Conservation (phyloP, 2,797 vertebrate genomes). For the Thamnophis elegans region DNA sequence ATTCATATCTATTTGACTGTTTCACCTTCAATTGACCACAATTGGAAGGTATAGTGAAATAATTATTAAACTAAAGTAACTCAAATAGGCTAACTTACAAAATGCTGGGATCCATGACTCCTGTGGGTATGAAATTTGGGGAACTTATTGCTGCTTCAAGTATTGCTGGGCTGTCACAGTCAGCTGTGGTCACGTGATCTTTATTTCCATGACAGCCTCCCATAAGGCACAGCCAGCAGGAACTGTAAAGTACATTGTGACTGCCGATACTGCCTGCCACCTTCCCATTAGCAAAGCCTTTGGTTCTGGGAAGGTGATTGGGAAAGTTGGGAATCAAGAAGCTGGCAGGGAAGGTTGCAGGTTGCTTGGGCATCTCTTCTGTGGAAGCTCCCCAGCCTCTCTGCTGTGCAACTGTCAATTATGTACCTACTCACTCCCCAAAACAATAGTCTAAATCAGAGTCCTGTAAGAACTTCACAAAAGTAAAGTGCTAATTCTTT, state of each 20-base stretch:
- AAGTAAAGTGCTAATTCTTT: not conserved
- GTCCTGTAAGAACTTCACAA: not conserved
- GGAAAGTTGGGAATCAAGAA: not conserved
- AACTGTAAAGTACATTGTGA: not conserved
- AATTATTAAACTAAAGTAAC: not conserved
- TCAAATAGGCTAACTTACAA: not conserved
- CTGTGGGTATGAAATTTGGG: not conserved
- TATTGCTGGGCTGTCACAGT: not conserved
- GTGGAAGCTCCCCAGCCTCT: not conserved
- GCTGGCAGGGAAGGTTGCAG: not conserved
- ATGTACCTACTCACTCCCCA: not conserved
- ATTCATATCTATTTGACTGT: not conserved
- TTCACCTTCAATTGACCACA: not conserved
- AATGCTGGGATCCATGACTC: not conserved
- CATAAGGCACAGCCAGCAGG: not conserved
- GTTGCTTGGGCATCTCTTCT: not conserved
- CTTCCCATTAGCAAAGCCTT: not conserved
- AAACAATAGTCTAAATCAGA: not conserved
- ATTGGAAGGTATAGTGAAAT: not conserved
- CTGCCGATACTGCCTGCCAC: too few species aligned
- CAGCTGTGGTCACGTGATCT: not conserved
- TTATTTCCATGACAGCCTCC: not conserved
- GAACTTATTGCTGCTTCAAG: not conserved
- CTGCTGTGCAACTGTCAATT: not conserved
- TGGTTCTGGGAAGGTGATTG: not conserved